phyloP scores from a whole-genome alignment of 2,113 vertebrate genomes.

The Egretta garzetta region DNA sequence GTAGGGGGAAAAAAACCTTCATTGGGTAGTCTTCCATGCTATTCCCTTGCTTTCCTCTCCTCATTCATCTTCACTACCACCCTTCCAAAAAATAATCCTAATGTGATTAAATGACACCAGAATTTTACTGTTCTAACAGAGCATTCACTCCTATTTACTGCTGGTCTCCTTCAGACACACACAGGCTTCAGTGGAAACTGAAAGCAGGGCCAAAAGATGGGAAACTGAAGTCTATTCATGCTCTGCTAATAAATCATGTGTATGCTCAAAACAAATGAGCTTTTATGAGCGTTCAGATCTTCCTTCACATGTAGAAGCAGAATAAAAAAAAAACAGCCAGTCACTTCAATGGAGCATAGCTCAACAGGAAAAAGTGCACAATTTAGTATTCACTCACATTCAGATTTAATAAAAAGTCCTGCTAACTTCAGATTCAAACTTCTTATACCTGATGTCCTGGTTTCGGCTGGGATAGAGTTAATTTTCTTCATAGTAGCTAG shows the following conservation, averaged over 20 bases:
- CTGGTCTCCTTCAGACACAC: neutral
- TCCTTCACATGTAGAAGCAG: neutral
- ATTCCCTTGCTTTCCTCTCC: neutral
- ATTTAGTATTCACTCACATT: neutral
- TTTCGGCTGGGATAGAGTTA: too few species aligned
- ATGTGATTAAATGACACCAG: neutral
- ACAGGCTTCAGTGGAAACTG: neutral
- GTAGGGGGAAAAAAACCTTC: neutral
- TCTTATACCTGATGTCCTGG: neutral
- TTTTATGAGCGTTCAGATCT: neutral
- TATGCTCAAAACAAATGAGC: slow-evolving; percentile 19
- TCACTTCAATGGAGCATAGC: neutral
- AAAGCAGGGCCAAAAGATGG: neutral
- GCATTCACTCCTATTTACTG: neutral
- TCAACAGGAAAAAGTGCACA: neutral
- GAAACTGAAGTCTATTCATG: slow-evolving; percentile 33
- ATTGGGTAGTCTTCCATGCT: neutral
- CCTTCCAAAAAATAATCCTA: neutral
- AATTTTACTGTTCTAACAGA: neutral
- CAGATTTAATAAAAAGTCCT: neutral
- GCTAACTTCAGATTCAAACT: neutral
- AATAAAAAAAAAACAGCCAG: neutral
- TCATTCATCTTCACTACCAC: neutral
- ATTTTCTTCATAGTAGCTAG: too few species aligned
- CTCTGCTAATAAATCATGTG: neutral